These are phyloP conservation scores for Nephrotoma appendiculata DNA, from an alignment of 2,888 invertebrate species.

Conservation along the genomic window DNA sequence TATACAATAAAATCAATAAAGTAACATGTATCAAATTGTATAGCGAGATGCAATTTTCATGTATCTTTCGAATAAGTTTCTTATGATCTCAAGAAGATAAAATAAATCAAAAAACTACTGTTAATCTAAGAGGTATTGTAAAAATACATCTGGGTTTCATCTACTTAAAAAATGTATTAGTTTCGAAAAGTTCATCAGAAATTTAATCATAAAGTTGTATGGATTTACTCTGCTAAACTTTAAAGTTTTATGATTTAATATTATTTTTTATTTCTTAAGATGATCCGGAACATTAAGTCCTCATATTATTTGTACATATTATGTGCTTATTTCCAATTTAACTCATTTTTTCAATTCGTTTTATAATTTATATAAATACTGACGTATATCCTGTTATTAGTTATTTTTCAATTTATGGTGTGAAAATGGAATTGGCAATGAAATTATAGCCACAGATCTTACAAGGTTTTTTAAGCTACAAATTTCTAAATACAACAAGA, in stretches of 20 bases:
- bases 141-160: neutral
- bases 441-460: too few relatives aligned
- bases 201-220: neutral
- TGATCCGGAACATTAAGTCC: neutral
- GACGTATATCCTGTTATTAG: too few relatives aligned
- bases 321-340: too few relatives aligned
- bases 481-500: too few relatives aligned
- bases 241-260: neutral
- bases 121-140: neutral
- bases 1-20: neutral
- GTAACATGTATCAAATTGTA: neutral
- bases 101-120: neutral
- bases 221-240: neutral
- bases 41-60: neutral
- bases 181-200: neutral
- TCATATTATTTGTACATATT: neutral
- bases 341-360: too few relatives aligned
- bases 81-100: neutral
- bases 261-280: neutral
- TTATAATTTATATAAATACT: too few relatives aligned
- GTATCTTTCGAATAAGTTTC: neutral
- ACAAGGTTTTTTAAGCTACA: too few relatives aligned
- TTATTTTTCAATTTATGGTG: too few relatives aligned
- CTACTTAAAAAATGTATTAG: neutral
- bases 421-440: too few relatives aligned